Evolutionary conservation across 1,140 invertebrate genomes (phyloP).

Genomic region (Arctopsyche grandis): DNA sequence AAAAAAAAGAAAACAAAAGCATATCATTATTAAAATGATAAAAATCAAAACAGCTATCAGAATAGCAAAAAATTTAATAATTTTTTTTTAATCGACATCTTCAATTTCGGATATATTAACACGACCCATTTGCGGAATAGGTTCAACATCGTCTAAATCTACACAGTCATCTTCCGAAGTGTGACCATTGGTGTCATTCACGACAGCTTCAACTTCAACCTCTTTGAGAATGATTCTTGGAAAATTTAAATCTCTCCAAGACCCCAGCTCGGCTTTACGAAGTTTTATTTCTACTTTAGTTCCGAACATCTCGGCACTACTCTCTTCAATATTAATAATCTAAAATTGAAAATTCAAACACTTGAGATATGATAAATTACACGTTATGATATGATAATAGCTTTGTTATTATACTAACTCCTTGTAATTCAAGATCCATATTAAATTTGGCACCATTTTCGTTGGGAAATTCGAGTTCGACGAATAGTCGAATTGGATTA

Average conservation of each 20-base stretch:
- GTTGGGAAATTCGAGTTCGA: slow-evolving; percentile 83
- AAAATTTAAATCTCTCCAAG: slow-evolving; percentile 83
- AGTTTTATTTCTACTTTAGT: slow-evolving; percentile 97
- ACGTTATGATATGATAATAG: slow-evolving; percentile 4
- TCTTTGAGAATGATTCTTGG: slow-evolving; percentile 61
- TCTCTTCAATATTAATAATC: slow-evolving; percentile 77
- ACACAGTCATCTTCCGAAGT: slow-evolving; percentile 65
- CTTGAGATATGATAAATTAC: slow-evolving; percentile 31
- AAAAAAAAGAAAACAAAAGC: not conserved
- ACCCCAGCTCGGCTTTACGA: slow-evolving; percentile 84
- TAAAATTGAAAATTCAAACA: slow-evolving; percentile 60
- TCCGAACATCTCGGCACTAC: slow-evolving; percentile 81
- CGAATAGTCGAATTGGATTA: slow-evolving; percentile 84
- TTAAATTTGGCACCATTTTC: slow-evolving; percentile 78
- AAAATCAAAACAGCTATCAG: not conserved
- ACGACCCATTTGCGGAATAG: slow-evolving; percentile 60
- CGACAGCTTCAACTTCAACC: slow-evolving; percentile 56
- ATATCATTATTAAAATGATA: not conserved
- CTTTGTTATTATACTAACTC: slow-evolving; percentile 78
- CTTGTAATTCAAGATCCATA: slow-evolving; percentile 84
- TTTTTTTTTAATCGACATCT: not conserved
- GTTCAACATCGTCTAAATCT: slow-evolving; percentile 63
- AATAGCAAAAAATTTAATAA: too few species aligned
- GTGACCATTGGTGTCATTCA: slow-evolving; percentile 47
- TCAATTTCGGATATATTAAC: slow-evolving; percentile 59